Conservation (phyloP, 2,797 vertebrate species). For the Coendou prehensilis region DNA sequence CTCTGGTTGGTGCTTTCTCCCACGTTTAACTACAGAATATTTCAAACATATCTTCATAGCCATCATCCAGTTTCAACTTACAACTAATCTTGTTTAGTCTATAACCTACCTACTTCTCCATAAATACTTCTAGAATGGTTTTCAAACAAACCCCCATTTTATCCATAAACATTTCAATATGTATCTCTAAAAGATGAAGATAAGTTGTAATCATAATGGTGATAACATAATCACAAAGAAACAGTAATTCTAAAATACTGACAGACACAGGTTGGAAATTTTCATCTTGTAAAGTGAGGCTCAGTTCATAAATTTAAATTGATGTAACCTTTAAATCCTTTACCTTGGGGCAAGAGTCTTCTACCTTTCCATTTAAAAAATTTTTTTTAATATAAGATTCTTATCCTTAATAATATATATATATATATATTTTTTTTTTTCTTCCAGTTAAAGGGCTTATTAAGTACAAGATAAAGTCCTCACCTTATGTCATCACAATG, state of each 20-base stretch:
- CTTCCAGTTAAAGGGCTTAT: background rate
- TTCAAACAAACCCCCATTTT: slow-evolving; percentile 5
- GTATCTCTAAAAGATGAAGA: background rate
- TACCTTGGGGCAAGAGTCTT: background rate
- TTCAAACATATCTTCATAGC: background rate
- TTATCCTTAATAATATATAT: background rate
- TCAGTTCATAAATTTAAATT: background rate
- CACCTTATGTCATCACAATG: background rate
- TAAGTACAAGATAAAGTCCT: background rate
- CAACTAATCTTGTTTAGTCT: background rate
- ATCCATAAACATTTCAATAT: background rate
- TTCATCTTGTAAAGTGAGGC: background rate
- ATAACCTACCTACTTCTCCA: background rate
- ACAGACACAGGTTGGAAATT: background rate
- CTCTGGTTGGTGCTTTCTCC: background rate
- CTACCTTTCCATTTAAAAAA: background rate
- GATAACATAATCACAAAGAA: background rate
- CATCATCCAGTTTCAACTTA: background rate
- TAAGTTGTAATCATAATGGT: background rate
- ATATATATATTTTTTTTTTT: no score
- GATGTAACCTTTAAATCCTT: background rate
- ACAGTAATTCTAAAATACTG: background rate
- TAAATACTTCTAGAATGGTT: background rate
- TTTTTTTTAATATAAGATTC: background rate
- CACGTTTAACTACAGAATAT: background rate